A percentile compares a stretch with the other conserved stretches of the same genome.
These are phyloP conservation scores for Anoura caudifer DNA, from an alignment of 2,113 vertebrate species.

Conservation along the genomic window DNA sequence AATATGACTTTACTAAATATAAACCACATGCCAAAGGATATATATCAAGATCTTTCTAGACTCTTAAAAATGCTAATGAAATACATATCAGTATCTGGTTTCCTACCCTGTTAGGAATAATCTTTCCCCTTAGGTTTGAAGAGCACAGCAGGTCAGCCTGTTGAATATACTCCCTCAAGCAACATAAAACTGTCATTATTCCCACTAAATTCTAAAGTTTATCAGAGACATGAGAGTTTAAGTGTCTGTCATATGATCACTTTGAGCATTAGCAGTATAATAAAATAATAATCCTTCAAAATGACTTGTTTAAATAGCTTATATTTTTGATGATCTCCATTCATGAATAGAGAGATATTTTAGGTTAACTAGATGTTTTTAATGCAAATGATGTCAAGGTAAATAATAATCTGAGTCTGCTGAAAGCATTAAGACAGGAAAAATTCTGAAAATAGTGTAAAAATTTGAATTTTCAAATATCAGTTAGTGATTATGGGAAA, in stretches of 20 bases:
- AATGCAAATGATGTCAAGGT: constrained; percentile 12
- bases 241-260: constrained; percentile 35
- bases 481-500: not conserved
- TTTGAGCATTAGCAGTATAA: constrained; percentile 26
- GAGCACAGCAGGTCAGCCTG: constrained; percentile 33
- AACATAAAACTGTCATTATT: constrained; percentile 39
- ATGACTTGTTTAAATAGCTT: constrained; percentile 43
- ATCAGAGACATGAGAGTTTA: not conserved
- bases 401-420: not conserved
- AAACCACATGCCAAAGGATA: constrained; percentile 38
- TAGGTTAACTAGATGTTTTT: constrained; percentile 28
- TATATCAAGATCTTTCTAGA: constrained; percentile 58
- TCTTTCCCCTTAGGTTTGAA: not conserved
- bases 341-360: constrained; percentile 23
- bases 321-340: constrained; percentile 33
- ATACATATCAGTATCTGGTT: constrained; percentile 46
- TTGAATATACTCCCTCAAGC: not conserved
- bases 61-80: constrained; percentile 56
- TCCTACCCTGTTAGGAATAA: not conserved
- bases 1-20: constrained; percentile 10
- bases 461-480: constrained; percentile 3
- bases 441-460: not conserved
- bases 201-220: constrained; percentile 52
- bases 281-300: constrained; percentile 51
- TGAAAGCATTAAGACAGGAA: constrained; percentile 21